Percentiles rank a stretch among this genome's conserved stretches.
These are phyloP conservation scores for Aporophyla nigra DNA, from an alignment of 2,888 invertebrate species.

Conservation along the genomic window DNA sequence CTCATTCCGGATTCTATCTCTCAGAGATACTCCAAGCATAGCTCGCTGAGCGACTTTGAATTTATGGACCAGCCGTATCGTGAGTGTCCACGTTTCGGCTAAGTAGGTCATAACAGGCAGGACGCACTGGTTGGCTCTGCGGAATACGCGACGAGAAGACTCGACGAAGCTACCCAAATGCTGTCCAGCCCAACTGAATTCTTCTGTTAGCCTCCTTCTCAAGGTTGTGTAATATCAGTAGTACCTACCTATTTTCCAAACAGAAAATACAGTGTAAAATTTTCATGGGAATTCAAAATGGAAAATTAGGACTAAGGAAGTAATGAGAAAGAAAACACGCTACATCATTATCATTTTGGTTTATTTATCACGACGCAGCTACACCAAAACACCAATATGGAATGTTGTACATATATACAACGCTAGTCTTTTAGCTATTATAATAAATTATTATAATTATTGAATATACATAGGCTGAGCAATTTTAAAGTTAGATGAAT, in stretches of 20 bases:
- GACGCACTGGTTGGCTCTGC: too few species aligned
- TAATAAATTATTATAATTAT: neutral
- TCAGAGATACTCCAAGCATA: too few species aligned
- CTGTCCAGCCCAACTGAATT: too few species aligned
- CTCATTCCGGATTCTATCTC: too few species aligned
- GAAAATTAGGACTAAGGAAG: neutral
- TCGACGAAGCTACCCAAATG: too few species aligned
- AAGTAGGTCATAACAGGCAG: too few species aligned
- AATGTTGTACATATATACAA: slow-evolving; percentile 74
- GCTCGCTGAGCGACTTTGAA: too few species aligned
- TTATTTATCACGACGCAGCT: slow-evolving; percentile 83
- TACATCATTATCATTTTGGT: slow-evolving; percentile 80
- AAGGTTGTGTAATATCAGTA: too few species aligned
- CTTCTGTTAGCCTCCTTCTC: too few species aligned
- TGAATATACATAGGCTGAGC: slow-evolving; percentile 66
- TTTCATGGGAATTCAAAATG: neutral
- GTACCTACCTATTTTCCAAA: neutral
- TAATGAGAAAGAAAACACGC: slow-evolving; percentile 21
- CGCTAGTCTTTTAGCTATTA: slow-evolving; percentile 59
- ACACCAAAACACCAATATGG: slow-evolving; percentile 74
- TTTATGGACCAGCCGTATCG: too few species aligned
- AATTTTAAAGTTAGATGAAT: slow-evolving; percentile 61
- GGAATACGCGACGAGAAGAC: too few species aligned
- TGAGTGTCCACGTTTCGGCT: too few species aligned
- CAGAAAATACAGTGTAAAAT: neutral